These are phyloP conservation scores for Escarpia spicata DNA, from an alignment of 2,888 invertebrate genomes.

Conservation along the genomic window DNA sequence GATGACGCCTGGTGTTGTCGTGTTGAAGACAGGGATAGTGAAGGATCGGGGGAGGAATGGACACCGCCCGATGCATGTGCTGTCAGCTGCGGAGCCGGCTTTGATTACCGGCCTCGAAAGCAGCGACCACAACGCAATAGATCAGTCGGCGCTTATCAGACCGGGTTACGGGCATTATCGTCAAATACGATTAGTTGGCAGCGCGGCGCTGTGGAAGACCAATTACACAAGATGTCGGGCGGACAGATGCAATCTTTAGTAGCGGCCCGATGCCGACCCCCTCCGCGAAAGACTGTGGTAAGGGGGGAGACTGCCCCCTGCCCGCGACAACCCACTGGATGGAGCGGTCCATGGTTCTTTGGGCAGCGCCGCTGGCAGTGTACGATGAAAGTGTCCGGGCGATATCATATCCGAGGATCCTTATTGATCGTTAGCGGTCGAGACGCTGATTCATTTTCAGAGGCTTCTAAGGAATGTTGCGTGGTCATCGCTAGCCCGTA, in stretches of 20 bases:
- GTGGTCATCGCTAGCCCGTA: too few relatives aligned
- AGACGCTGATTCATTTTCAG: background rate
- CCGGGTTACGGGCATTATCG: constrained; percentile 4
- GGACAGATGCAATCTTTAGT: constrained; percentile 6
- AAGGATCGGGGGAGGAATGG: background rate
- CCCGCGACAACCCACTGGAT: background rate
- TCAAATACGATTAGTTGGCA: background rate
- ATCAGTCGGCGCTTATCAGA: constrained; percentile 10
- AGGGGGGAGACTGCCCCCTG: background rate
- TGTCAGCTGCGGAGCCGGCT: background rate
- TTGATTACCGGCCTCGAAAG: background rate
- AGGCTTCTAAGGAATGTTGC: background rate
- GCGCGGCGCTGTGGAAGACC: background rate
- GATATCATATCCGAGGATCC: background rate
- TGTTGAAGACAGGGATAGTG: background rate
- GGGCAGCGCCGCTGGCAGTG: background rate
- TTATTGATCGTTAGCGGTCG: background rate
- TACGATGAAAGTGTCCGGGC: background rate
- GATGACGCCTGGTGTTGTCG: background rate
- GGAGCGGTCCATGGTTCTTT: background rate
- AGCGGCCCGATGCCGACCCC: background rate
- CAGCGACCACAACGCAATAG: background rate
- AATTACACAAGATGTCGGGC: background rate
- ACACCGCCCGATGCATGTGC: background rate
- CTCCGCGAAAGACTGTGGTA: background rate